Evolutionary conservation across 2,888 invertebrate genomes (phyloP), one percentile per base, ranked within the genome.

Genomic region (Scaptomyza reducta): DNA sequence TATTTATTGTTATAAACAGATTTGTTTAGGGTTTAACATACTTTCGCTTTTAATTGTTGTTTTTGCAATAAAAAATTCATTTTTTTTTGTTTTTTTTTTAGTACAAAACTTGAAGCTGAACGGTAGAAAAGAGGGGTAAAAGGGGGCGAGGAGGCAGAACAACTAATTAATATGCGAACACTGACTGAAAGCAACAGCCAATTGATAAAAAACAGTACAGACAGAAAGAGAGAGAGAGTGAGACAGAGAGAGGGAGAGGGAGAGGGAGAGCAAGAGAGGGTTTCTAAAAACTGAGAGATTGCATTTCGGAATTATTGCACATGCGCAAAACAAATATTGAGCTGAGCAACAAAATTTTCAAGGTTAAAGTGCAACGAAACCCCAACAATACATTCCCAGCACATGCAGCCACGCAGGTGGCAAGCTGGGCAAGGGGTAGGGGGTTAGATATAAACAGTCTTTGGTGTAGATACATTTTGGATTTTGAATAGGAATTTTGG

Each of bases 281-380:
- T 50, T 42, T 35, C 41, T 18, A 25, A 47, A 27, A 33, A 44
- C 14, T 40, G 50, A 50, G 50, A 50, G 50, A 70, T 31, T 74
- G 79, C 81, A 81, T 40, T 70, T 70, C 4, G 40, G 63, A 45
- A 40, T 40, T 41, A 71, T 54, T 72, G 82, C 82, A 73, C 85
- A 82, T 85, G 82, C 81, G 82, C 85, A 57, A 38, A 66, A 66
- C 11, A 35, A 16, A 40, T 16, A 16, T 16, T 9, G 51, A 14
- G 49, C 29, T 62, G 62, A 57, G 55, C 58, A 58, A 67, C 61
- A 69, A 70, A 79, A 77, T 33, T 47, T 82, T 91, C 91, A 91
- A 91, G 91, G 91, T 91, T 91, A 91, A 91, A 91, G 91, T 91
- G 91, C 91, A 91, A 90, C 89, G 91, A 87, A 91, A 90, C 89